A percentile compares a stretch with the other conserved stretches of the same genome.
phyloP scores from a whole-genome alignment of 2,113 vertebrate genomes.

The Cyanoramphus novaezelandiae region DNA sequence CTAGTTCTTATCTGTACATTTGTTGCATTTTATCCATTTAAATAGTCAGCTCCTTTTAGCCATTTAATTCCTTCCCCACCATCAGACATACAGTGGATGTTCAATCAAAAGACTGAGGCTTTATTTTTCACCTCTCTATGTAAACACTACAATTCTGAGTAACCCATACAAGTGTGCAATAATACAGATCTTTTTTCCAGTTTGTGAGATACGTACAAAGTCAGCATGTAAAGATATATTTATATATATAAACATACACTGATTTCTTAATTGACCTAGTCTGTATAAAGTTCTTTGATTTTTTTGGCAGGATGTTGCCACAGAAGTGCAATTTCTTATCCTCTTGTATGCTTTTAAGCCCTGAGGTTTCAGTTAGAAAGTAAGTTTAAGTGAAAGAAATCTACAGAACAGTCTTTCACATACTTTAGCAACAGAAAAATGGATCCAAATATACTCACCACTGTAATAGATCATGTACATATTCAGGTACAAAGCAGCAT shows the following conservation, averaged over 20 bases:
- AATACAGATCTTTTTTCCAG: neutral
- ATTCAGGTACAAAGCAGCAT: neutral
- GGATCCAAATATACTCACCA: neutral
- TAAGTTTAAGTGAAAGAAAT: neutral
- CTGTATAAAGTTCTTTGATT: neutral
- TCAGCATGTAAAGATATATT: neutral
- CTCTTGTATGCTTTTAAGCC: neutral
- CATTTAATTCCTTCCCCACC: neutral
- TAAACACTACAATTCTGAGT: neutral
- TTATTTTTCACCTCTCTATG: neutral
- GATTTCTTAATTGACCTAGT: neutral
- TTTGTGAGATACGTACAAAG: neutral
- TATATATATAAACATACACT: rapidly evolving
- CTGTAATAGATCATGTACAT: neutral
- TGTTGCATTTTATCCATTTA: neutral
- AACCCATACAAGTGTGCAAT: neutral
- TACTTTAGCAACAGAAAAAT: neutral
- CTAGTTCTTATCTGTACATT: neutral
- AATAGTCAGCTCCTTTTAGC: neutral
- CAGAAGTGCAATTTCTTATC: neutral
- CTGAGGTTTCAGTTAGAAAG: neutral
- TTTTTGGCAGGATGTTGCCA: neutral
- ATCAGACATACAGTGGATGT: neutral
- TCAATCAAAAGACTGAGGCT: neutral
- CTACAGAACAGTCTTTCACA: neutral